Evolutionary conservation across 1,140 invertebrate genomes (phyloP), one percentile per base, ranked within the genome.

Genomic region (Acarapis woodi): DNA sequence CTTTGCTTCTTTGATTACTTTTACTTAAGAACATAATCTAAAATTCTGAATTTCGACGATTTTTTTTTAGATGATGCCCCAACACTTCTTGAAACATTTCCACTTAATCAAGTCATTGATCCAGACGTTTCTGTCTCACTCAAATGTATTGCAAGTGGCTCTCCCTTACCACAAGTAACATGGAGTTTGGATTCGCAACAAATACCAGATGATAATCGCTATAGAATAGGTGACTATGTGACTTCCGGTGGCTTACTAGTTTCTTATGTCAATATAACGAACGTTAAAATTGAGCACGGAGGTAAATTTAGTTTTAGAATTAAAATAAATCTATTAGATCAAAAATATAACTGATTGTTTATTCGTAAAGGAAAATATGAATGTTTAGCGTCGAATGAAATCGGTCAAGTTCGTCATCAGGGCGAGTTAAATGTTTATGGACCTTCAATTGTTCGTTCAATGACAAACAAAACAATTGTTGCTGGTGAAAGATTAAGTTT

Each of bases 211-310:
- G 48, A 45, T 42, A 30, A 35, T 20, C 33, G 46, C n/a, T 44
- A 54, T n/a, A 48, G 47, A 10, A 42, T 51, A 15, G 52, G 54
- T 18, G 48, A 48, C 29, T 49, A 47, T 22, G 48, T 49, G 2
- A 48, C 48, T 1, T 37, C 40, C 30, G 43, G 82, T 54, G 79
- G 82, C 47, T 76, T 83, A 53, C 77, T 53, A 8, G 45, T 51
- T 28, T 52, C 49, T 33, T 51, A 51, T 25, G 45, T 53, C 21
- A 90, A 90, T 53, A 80, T 93, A 39, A 76, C 75, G 3, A 73
- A 71, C 24, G 75, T 85, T 32, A 71, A 77, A 47, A 78, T 79
- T 9, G 79, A 85, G 48, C 80, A 88, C 48, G 83, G 83, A 36
- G 85, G 85, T 32, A n/a, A n/a, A n/a, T n/a, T n/a, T 62, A 9